These are phyloP conservation scores for Ondatra zibethicus DNA, from an alignment of 2,113 vertebrate genomes.

Conservation along the genomic window DNA sequence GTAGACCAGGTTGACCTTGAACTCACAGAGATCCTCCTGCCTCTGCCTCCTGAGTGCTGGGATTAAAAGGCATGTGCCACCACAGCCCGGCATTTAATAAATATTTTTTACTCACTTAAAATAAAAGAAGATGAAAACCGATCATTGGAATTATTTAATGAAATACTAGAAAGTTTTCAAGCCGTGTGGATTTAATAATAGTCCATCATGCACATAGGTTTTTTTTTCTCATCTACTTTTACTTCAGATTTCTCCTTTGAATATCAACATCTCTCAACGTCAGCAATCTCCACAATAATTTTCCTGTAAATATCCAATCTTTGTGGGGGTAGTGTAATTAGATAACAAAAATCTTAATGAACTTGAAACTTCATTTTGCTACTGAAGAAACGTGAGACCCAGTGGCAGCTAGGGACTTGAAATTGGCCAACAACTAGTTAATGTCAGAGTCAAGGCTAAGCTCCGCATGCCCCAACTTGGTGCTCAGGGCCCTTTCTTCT, in stretches of 20 bases:
- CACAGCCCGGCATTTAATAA: too few relatives aligned
- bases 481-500: conserved; percentile 67
- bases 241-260: not conserved
- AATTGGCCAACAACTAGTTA: conserved; percentile 74
- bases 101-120: not conserved
- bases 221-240: conserved; percentile 8
- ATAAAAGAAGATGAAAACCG: not conserved
- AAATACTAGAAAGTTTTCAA: not conserved
- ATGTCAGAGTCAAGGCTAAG: conserved; percentile 61
- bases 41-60: too few relatives aligned
- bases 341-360: not conserved
- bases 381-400: conserved; percentile 13
- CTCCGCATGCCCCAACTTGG: conserved; percentile 77
- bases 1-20: too few relatives aligned
- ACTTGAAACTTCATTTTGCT: not conserved
- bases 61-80: too few relatives aligned
- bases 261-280: not conserved
- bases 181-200: not conserved
- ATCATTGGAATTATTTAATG: not conserved
- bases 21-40: too few relatives aligned
- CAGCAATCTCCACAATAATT: not conserved
- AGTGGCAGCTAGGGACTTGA: conserved; percentile 39
- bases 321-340: not conserved
- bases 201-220: not conserved
- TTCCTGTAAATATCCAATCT: not conserved